Percentiles rank a stretch among this genome's conserved stretches.
Evolutionary conservation across 1,140 invertebrate genomes (phyloP).

Genomic region (Elymnias hypermnestra): DNA sequence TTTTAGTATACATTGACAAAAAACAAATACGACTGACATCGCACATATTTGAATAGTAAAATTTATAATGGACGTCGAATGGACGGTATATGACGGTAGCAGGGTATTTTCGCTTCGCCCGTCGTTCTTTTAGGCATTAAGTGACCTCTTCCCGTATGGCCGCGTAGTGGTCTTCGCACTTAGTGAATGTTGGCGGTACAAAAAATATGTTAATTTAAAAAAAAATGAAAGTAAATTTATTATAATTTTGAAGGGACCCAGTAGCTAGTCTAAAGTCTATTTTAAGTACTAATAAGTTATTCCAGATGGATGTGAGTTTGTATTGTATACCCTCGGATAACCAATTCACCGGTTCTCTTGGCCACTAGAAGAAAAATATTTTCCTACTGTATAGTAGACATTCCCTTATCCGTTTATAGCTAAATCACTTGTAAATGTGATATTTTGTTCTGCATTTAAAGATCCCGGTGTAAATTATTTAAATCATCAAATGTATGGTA

Average conservation of each 20-base stretch:
- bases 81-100: conserved; percentile 32
- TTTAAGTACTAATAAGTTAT: conserved; percentile 67
- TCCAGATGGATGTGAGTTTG: conserved; percentile 58
- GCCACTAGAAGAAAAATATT: conserved; percentile 13
- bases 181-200: conserved; percentile 68
- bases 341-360: conserved; percentile 22
- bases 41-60: conserved; percentile 30
- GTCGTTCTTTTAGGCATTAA: conserved; percentile 22
- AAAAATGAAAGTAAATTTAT: conserved; percentile 37
- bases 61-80: conserved; percentile 28
- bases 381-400: conserved; percentile 39
- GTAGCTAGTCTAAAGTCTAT: conserved; percentile 60
- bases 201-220: conserved; percentile 30
- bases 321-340: conserved; percentile 28
- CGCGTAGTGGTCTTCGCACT: conserved; percentile 43
- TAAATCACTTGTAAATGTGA: not conserved
- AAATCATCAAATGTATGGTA: conserved; percentile 3
- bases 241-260: conserved; percentile 67
- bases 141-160: conserved; percentile 22
- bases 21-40: conserved; percentile 47
- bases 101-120: conserved; percentile 40
- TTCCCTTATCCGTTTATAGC: conserved; percentile 34
- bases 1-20: no score
- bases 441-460: conserved; percentile 21
- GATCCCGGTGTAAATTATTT: not conserved